A percentile compares a stretch with the other conserved stretches of the same genome.
phyloP scores from a whole-genome alignment of 2,888 invertebrate genomes.

The Tupiocoris notatus region DNA sequence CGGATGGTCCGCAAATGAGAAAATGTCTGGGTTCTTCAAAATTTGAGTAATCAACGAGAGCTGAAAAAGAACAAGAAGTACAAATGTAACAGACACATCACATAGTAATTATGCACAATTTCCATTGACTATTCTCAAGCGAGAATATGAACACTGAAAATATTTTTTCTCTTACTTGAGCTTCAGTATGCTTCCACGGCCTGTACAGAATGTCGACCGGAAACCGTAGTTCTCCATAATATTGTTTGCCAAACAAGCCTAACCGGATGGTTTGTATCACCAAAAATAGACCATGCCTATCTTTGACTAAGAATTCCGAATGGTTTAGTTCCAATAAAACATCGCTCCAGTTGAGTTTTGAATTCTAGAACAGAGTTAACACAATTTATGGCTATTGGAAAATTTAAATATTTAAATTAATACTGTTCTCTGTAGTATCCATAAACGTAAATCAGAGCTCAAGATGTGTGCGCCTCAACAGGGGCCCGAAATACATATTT shows the following conservation, averaged over 20 bases:
- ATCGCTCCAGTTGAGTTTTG: slow-evolving; percentile 87
- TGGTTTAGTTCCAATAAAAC: slow-evolving; percentile 90
- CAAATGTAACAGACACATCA: background rate
- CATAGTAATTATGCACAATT: background rate
- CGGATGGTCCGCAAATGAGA: slow-evolving; percentile 90
- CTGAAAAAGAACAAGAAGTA: slow-evolving; percentile 53
- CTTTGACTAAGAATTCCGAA: slow-evolving; percentile 82
- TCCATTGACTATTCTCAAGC: background rate
- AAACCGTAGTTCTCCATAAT: slow-evolving; percentile 66
- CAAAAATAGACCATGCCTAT: slow-evolving; percentile 78
- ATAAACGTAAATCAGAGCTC: too few species aligned
- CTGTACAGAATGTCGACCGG: slow-evolving; percentile 88
- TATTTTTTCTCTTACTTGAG: slow-evolving; percentile 58
- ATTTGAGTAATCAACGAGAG: slow-evolving; percentile 84
- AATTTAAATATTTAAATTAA: too few species aligned
- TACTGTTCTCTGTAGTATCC: too few species aligned
- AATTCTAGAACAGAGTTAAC: slow-evolving; percentile 55
- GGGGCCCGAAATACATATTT: too few species aligned
- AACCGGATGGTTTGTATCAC: slow-evolving; percentile 78
- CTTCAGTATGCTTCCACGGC: slow-evolving; percentile 90
- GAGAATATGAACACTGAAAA: background rate
- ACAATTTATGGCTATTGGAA: too few species aligned
- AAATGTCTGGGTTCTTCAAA: slow-evolving; percentile 86
- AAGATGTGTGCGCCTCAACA: too few species aligned
- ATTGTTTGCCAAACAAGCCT: slow-evolving; percentile 65